Evolutionary conservation across 2,797 vertebrate genomes (phyloP).

Genomic region (Florisuga fusca): DNA sequence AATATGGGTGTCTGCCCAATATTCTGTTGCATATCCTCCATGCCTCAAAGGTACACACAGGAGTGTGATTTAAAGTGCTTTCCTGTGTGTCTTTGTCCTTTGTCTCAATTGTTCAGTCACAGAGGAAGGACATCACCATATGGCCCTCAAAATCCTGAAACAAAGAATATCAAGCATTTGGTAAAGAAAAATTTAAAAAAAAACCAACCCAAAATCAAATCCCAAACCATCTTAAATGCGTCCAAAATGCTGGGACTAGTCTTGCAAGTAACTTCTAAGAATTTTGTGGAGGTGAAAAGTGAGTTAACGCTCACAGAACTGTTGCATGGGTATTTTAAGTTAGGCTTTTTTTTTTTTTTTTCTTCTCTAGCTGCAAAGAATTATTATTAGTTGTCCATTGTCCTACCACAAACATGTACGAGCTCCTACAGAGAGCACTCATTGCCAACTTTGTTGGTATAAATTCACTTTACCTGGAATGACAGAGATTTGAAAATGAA

Average conservation of each 20-base stretch:
- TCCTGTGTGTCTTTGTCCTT: neutral
- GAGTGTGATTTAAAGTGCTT: neutral
- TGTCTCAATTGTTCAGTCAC: neutral
- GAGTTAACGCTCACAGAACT: neutral
- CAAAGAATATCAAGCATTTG: neutral
- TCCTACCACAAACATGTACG: neutral
- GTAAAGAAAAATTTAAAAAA: too few species aligned
- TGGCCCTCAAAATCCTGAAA: neutral
- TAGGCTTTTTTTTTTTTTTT: too few species aligned
- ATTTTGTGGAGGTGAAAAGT: neutral
- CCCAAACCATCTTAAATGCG: neutral
- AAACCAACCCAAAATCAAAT: too few species aligned
- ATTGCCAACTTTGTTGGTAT: neutral
- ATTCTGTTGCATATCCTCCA: neutral
- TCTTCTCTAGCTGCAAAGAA: neutral
- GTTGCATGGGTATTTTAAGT: neutral
- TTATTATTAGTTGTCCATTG: neutral
- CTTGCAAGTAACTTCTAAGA: neutral
- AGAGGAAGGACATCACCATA: neutral
- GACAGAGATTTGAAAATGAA: neutral
- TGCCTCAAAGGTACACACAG: neutral
- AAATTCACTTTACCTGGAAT: neutral
- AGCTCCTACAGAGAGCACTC: accelerated
- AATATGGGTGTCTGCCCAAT: neutral
- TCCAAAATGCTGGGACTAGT: neutral